Percentiles rank a stretch among this genome's conserved stretches.
Evolutionary conservation across 2,888 invertebrate species (phyloP).

Genomic region (Diploptera punctata): DNA sequence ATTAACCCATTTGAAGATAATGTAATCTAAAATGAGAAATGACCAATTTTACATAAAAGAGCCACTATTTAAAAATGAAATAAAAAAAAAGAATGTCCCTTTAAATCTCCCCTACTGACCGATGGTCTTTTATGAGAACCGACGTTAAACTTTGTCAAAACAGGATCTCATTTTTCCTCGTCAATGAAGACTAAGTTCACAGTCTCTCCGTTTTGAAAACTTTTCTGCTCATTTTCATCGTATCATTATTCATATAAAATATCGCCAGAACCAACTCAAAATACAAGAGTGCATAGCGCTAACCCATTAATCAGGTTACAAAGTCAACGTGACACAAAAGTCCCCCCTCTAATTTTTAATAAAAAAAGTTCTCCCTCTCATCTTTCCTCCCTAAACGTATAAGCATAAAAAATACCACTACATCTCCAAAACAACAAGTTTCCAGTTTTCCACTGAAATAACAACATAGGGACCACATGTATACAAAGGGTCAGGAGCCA

Average conservation of each 20-base stretch:
- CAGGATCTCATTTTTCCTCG: slow-evolving; percentile 13
- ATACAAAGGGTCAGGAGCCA: slow-evolving; percentile 6
- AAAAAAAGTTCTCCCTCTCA: neutral
- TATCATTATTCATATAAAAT: slow-evolving; percentile 29
- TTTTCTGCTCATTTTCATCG: slow-evolving; percentile 28
- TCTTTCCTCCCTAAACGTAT: slow-evolving; percentile 1
- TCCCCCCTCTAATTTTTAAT: no score
- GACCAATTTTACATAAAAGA: neutral
- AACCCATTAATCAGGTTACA: slow-evolving; percentile 33
- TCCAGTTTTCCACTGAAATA: slow-evolving; percentile 12
- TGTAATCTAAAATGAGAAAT: slow-evolving; percentile 7
- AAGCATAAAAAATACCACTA: neutral
- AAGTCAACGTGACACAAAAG: slow-evolving; percentile 9
- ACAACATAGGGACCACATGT: neutral
- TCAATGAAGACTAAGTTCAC: slow-evolving; percentile 14
- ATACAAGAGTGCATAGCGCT: slow-evolving; percentile 14
- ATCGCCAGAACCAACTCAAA: slow-evolving; percentile 11
- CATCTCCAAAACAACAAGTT: slow-evolving; percentile 7
- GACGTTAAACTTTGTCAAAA: slow-evolving; percentile 10
- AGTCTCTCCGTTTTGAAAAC: neutral
- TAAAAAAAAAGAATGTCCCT: neutral
- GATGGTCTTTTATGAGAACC: slow-evolving; percentile 10
- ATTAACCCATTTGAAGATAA: neutral
- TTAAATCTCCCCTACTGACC: neutral
- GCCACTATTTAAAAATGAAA: neutral